These are phyloP conservation scores for Phoeniculus purpureus DNA, from an alignment of 2,797 vertebrate genomes.

Conservation along the genomic window DNA sequence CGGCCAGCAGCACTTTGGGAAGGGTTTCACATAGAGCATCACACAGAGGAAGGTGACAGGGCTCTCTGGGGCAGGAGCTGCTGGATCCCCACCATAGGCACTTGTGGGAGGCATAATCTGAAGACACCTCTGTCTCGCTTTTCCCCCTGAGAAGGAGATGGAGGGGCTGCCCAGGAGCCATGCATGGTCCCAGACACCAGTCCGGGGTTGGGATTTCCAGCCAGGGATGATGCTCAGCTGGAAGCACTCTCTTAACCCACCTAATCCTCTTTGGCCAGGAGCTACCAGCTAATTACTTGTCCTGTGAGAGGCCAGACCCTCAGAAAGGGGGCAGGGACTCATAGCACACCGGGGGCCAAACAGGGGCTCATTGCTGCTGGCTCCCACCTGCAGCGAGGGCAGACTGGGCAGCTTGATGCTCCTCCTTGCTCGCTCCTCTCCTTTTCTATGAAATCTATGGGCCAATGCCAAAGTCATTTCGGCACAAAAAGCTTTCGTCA, in stretches of 20 bases:
- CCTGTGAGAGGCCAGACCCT: not conserved
- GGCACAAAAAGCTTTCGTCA: not conserved
- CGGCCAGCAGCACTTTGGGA: rapidly evolving
- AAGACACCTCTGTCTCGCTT: not conserved
- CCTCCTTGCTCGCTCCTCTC: not conserved
- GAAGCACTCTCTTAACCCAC: not conserved
- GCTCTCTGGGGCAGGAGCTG: not conserved
- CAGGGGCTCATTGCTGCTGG: rapidly evolving
- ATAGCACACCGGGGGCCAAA: rapidly evolving
- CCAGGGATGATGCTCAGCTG: not conserved
- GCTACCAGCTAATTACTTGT: not conserved
- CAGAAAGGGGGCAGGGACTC: not conserved
- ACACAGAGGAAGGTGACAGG: rapidly evolving
- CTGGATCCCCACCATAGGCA: rapidly evolving
- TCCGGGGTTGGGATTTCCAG: not conserved
- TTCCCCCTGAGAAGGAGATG: not conserved
- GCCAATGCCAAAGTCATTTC: not conserved
- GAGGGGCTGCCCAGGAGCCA: rapidly evolving
- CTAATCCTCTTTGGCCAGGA: constrained; percentile 56
- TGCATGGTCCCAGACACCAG: not conserved
- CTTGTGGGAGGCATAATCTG: not conserved
- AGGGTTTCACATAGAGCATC: not conserved
- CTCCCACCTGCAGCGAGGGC: not conserved
- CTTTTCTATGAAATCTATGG: not conserved
- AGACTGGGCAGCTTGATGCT: not conserved